A percentile compares a stretch with the other conserved stretches of the same genome.
phyloP scores from a whole-genome alignment of 2,888 invertebrate genomes.

The Hypselothyrea guttata region DNA sequence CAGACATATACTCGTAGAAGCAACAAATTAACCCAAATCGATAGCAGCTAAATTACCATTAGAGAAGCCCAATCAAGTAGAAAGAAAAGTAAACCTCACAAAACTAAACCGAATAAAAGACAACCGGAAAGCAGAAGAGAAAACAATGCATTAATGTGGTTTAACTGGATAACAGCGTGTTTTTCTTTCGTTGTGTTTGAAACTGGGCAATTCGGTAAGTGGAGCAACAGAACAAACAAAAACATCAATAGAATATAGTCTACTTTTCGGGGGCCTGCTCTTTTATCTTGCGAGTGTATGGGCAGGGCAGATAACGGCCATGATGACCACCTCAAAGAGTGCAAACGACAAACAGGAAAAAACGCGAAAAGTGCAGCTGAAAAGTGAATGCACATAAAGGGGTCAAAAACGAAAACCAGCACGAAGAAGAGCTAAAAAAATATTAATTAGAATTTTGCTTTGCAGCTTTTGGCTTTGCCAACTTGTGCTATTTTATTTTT shows the following conservation, averaged over 20 bases:
- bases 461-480: slow-evolving; percentile 8
- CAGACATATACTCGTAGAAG: slow-evolving; percentile 18
- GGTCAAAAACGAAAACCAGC: slow-evolving; percentile 4
- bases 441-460: slow-evolving; percentile 63
- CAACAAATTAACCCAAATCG: slow-evolving; percentile 45
- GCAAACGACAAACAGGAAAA: slow-evolving; percentile 26
- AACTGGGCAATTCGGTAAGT: slow-evolving; percentile 40
- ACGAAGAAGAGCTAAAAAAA: slow-evolving; percentile 40
- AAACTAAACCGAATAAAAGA: slow-evolving; percentile 27
- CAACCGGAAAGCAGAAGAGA: slow-evolving; percentile 4
- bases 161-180: slow-evolving; percentile 3
- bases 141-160: slow-evolving; percentile 28
- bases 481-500: slow-evolving; percentile 25
- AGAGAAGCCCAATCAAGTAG: slow-evolving; percentile 2
- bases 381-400: slow-evolving; percentile 23
- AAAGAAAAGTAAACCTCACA: neutral
- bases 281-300: slow-evolving; percentile 13
- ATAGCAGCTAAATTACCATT: slow-evolving; percentile 2
- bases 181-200: slow-evolving; percentile 31
- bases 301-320: slow-evolving; percentile 5
- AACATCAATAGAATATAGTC: slow-evolving; percentile 10
- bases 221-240: slow-evolving; percentile 23
- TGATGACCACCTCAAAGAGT: slow-evolving; percentile 55
- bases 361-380: slow-evolving; percentile 2
- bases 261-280: slow-evolving; percentile 17